Base-by-base conservation (phyloP, 2,888 invertebrate genomes). In the Phortica magna region DNA sequence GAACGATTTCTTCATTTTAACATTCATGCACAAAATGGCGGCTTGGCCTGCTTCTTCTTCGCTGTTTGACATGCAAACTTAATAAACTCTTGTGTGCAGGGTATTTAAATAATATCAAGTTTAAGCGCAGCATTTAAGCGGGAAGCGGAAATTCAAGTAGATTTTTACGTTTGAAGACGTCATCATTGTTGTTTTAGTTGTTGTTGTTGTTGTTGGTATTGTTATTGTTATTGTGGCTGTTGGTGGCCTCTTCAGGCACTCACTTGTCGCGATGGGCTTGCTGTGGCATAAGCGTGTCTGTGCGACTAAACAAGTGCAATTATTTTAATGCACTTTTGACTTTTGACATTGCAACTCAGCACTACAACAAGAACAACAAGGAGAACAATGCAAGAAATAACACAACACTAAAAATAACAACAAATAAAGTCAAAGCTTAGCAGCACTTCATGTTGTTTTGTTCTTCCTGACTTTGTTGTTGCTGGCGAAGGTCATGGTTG, bases 241-340 rank as follows among this genome's bases (percentile, higher is more conserved):
- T 68, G 39, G 14, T 74, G 22, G 10, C 48, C 7, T 74, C 17
- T n/a, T 9, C 17, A 41, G 9, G 17, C 42, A 31, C 31, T 65
- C 17, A 17, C 14, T 14, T 68, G 43, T 31, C 31, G 31, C 31
- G 31, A 31, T 31, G 61, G 10, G 61, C 6, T 7, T 61, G 61
- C 19, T 48, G 48, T 48, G 48, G 75, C 72, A 31, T 31, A 31
- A 31, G 31, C 31, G 31, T 77, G 65, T 73, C 75, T 57, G 61
- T 73, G 73, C 73, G 79, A 80, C 83, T 81, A 82, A 88, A 75
- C 85, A 87, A 88, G 88, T 83, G 89, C 89, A 90, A 90, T 90
- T 90, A 90, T 91, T 90, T 90, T 91, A 90, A 90, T 91, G 91
- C 85, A 91, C 87, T 89, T 90, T 90, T 89, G 87, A 90, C 88